phyloP scores from a whole-genome alignment of 2,797 vertebrate species.

The Decapterus maruadsi region DNA sequence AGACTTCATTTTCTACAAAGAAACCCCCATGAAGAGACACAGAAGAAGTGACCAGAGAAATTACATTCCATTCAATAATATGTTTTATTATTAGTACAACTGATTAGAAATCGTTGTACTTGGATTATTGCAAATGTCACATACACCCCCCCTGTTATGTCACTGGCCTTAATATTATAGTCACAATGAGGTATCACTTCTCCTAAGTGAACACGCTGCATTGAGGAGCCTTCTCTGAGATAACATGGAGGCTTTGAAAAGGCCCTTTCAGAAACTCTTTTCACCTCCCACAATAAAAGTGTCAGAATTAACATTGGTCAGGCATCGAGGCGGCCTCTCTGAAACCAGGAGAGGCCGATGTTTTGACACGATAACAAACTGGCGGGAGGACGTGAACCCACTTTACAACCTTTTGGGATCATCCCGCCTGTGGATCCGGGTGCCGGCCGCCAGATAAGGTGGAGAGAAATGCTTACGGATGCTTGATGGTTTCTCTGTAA shows the following conservation, averaged over 20 bases:
- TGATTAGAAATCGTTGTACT: not conserved
- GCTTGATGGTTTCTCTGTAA: not conserved
- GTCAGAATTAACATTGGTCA: not conserved
- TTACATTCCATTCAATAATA: not conserved
- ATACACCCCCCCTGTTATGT: not conserved
- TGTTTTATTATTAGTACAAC: not conserved
- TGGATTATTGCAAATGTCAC: too few relatives aligned
- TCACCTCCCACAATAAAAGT: not conserved
- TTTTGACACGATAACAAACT: not conserved
- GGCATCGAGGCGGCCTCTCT: not conserved
- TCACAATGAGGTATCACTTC: not conserved
- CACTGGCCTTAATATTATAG: conserved; percentile 6
- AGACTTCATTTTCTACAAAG: conserved; percentile 7
- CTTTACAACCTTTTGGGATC: not conserved
- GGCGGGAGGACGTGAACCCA: not conserved
- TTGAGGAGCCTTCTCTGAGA: not conserved
- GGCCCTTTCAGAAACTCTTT: not conserved
- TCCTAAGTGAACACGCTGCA: not conserved
- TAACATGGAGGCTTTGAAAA: not conserved
- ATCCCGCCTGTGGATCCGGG: not conserved
- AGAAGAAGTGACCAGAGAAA: not conserved
- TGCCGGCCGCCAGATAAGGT: not conserved
- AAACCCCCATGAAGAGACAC: not conserved
- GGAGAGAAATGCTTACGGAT: not conserved
- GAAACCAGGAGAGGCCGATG: not conserved